Evolutionary conservation across 2,113 vertebrate species (phyloP), one percentile per base, ranked within the genome.

Genomic region (Ellobius talpinus): DNA sequence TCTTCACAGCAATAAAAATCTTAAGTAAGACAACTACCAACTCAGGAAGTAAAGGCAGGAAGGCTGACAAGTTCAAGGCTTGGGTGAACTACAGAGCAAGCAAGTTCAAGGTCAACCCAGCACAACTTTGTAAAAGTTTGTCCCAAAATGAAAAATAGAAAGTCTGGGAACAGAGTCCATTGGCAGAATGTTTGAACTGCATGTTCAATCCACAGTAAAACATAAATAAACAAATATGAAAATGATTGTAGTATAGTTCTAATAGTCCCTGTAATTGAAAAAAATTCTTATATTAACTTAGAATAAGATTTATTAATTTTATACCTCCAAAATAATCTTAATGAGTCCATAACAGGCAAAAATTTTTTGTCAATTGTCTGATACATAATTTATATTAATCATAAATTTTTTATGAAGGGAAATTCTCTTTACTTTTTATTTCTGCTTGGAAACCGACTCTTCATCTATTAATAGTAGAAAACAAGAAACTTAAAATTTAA

Each of bases 401-500:
- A 93, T 36, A 96, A 63, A 65, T 82, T 65, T 93, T 93, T 88
- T 89, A 96, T 89, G 72, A 86, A 93, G 9, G 12, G 87, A 26
- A 95, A 88, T 95, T 81, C 14, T 10, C 36, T 77, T 78, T 85
- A 90, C 9, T 85, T 72, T 76, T 42, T 79, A 61, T 79, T 74
- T 93, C 61, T 93, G 31, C 39, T 58, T 91, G 45, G 13, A 4
- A 95, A 89, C 4, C 68, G 82, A 82, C 55, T 70, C 29, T 77
- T 29, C 65, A 78, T 11, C 19, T 92, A 89, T 52, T 81, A 94
- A 63, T 36, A 12, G 77, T 8, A 66, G 21, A 79, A 95, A 33
- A 78, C 19, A 79, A 79, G 29, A 90, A 70, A 86, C 21, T 55
- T 72, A 70, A 96, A 58, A 42, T 42, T 24, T 73, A 85, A 93